These are phyloP conservation scores for Laodelphax striatellus DNA, from an alignment of 1,140 invertebrate genomes.

Conservation along the genomic window DNA sequence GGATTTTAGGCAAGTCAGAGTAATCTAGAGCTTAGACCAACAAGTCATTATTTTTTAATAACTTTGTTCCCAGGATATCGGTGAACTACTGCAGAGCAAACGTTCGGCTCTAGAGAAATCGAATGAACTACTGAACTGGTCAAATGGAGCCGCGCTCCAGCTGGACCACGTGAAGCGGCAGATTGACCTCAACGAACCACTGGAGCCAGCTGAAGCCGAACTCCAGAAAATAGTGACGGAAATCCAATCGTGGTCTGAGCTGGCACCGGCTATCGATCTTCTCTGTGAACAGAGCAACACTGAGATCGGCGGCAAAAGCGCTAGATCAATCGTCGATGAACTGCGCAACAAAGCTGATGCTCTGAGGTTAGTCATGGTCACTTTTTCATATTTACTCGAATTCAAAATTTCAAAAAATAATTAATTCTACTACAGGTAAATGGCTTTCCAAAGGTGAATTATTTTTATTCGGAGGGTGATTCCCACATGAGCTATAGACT, in stretches of 20 bases:
- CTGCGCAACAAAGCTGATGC: slow-evolving; percentile 37
- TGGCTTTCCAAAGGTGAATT: too few relatives aligned
- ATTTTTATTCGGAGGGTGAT: too few relatives aligned
- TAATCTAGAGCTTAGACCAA: too few relatives aligned
- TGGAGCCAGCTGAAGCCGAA: slow-evolving; percentile 52
- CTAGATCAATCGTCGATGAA: slow-evolving; percentile 40
- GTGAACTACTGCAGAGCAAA: slow-evolving; percentile 60
- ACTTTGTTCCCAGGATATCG: slow-evolving; percentile 40
- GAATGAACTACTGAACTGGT: slow-evolving; percentile 69
- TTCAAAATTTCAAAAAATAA: too few relatives aligned
- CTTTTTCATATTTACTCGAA: too few relatives aligned
- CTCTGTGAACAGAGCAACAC: slow-evolving; percentile 38
- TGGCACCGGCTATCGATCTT: slow-evolving; percentile 53
- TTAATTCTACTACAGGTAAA: too few relatives aligned
- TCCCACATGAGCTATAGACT: too few relatives aligned
- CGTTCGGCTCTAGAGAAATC: slow-evolving; percentile 68
- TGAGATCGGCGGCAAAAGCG: slow-evolving; percentile 52
- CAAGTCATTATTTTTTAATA: too few relatives aligned
- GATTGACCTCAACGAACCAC: slow-evolving; percentile 56
- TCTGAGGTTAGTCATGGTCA: slow-evolving; percentile 2
- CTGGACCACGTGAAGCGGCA: slow-evolving; percentile 69
- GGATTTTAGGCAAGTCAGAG: too few relatives aligned
- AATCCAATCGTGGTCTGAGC: slow-evolving; percentile 54
- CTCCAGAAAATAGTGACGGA: slow-evolving; percentile 26
- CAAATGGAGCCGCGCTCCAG: slow-evolving; percentile 66